These are phyloP conservation scores for Pygoscelis antarcticus DNA, from an alignment of 2,113 vertebrate species.

Conservation along the genomic window DNA sequence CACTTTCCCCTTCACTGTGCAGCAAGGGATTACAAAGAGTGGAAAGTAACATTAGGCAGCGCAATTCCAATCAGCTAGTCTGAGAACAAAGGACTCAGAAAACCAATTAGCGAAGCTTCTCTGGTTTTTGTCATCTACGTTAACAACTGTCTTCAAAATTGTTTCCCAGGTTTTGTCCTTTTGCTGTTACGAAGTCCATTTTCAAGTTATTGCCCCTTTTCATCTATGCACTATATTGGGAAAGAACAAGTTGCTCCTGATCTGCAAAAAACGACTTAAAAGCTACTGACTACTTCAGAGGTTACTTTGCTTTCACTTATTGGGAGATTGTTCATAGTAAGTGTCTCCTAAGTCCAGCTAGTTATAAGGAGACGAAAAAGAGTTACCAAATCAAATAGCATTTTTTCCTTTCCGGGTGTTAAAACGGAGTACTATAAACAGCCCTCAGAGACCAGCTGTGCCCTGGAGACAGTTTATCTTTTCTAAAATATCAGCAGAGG, in stretches of 20 bases:
- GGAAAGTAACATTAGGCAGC: neutral
- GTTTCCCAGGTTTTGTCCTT: neutral
- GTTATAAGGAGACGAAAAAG: neutral
- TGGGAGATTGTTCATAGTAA: neutral
- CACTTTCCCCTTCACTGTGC: neutral
- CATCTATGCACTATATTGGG: fast-evolving
- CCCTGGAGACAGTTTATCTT: neutral
- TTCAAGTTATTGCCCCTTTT: neutral
- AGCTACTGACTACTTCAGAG: neutral
- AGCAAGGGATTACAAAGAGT: neutral
- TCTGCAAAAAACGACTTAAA: neutral
- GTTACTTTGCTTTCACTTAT: neutral
- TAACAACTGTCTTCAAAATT: neutral
- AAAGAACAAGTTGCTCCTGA: neutral
- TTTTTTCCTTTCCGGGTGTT: neutral
- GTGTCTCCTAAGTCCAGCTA: neutral
- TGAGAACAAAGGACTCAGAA: neutral
- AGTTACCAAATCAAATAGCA: neutral
- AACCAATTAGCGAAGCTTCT: neutral
- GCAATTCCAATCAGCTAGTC: neutral
- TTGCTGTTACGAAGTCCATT: neutral
- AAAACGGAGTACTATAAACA: neutral
- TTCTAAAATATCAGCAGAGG: neutral
- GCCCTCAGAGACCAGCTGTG: neutral
- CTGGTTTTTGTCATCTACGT: neutral